A percentile compares a stretch with the other conserved stretches of the same genome.
These are phyloP conservation scores for Tetrao urogallus DNA, from an alignment of 2,113 vertebrate genomes.

Conservation along the genomic window DNA sequence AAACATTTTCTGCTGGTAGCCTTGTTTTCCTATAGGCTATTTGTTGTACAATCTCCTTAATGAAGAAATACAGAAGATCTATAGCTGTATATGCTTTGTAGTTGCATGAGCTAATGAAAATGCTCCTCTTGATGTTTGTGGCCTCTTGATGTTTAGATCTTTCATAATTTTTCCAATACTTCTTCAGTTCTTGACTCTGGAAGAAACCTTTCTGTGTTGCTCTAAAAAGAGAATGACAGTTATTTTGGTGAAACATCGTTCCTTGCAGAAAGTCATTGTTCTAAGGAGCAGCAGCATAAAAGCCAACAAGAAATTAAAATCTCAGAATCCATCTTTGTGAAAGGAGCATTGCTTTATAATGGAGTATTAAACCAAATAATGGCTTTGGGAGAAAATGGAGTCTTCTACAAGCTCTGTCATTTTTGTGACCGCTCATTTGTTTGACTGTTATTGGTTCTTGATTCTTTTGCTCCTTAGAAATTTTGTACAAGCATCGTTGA, in stretches of 20 bases:
- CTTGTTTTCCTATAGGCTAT: neutral
- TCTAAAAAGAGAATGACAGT: neutral
- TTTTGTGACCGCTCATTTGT: neutral
- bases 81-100: neutral
- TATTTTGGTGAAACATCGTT: neutral
- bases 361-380: neutral
- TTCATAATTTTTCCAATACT: neutral
- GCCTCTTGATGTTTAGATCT: neutral
- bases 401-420: neutral
- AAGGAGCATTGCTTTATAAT: neutral
- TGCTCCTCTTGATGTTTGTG: neutral
- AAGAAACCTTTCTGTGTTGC: neutral
- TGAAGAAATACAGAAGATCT: neutral
- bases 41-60: neutral
- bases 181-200: neutral
- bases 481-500: slow-evolving; percentile 15
- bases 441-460: slow-evolving; percentile 17
- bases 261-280: neutral
- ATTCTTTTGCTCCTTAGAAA: slow-evolving; percentile 19
- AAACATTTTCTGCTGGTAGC: neutral
- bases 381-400: neutral
- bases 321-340: neutral
- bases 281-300: neutral
- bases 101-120: neutral
- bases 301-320: neutral